Percentiles rank a stretch among this genome's conserved stretches.
Conservation (phyloP, 2,113 vertebrate genomes). For the Rafetus swinhoei region DNA sequence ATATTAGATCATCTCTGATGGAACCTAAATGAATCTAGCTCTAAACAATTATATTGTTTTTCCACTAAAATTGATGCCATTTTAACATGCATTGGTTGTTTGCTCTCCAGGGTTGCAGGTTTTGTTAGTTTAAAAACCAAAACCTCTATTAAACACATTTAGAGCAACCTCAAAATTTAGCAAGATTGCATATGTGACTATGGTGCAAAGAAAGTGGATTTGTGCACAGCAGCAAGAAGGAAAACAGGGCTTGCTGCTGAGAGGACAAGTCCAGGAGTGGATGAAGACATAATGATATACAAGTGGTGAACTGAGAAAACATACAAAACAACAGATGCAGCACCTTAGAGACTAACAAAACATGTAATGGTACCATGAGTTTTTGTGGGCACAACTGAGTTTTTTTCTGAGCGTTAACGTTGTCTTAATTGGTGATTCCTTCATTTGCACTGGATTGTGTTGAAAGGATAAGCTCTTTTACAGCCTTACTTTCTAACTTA, state of each 20-base stretch:
- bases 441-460: background rate
- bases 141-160: fast-evolving
- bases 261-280: background rate
- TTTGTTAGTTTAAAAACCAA: background rate
- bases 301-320: background rate
- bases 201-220: background rate
- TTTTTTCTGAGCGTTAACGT: background rate
- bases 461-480: background rate
- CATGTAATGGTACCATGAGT: too few relatives aligned
- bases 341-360: too few relatives aligned
- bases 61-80: background rate
- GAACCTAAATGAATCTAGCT: background rate
- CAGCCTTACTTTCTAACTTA: background rate
- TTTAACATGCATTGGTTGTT: fast-evolving
- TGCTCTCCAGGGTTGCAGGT: background rate
- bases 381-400: background rate
- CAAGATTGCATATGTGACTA: background rate
- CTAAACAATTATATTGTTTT: background rate
- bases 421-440: background rate
- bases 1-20: background rate
- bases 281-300: background rate
- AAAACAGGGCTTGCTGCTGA: background rate
- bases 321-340: too few relatives aligned
- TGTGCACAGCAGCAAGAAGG: fast-evolving
- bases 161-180: background rate